Evolutionary conservation across 1,140 invertebrate genomes (phyloP), one percentile per base, ranked within the genome.

Genomic region (Drosophila cardini): DNA sequence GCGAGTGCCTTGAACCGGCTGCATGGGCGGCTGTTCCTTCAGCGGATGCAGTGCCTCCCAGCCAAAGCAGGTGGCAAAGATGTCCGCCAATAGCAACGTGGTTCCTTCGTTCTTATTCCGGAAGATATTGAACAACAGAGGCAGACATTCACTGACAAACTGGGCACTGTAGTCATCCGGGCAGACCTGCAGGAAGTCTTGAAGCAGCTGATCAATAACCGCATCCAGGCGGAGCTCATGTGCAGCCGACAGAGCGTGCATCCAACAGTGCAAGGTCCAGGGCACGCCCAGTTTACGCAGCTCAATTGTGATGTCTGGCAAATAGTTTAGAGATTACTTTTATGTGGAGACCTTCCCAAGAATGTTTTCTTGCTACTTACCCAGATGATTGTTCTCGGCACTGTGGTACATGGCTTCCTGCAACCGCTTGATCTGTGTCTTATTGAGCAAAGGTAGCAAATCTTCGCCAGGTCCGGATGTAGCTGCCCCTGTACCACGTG

Each of bases 361-460:
- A 15, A 50, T 16, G 5, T 8, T 11, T 0, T n/a, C 18, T n/a
- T 1, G 3, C 9, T n/a, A 77, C 91, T 90, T 82, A 96, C 96
- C 96, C 77, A 98, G 93, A 93, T 97, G 96, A 89, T 97, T 97
- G 87, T 96, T 97, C 92, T 98, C 97, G 1, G 96, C 96, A 76
- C 96, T 96, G 86, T 97, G 97, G 91, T 98, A 98, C 96, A 98
- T 97, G 3, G 97, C 97, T 93, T 98, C 97, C 85, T 98, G 97
- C 38, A 98, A 92, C 36, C 96, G 95, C 87, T 97, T 96, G 30
- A 96, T 95, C 92, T 98, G 97, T 15, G 94, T 93, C 93, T 97
- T 98, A 69, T 95, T 97, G 81, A 97, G 95, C 91, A 81, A 93
- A 82, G 81, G 93, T 90, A 83, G 91, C 78, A 78, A 91, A 77